phyloP scores from a whole-genome alignment of 2,113 vertebrate genomes.

The Perca schrenkii region DNA sequence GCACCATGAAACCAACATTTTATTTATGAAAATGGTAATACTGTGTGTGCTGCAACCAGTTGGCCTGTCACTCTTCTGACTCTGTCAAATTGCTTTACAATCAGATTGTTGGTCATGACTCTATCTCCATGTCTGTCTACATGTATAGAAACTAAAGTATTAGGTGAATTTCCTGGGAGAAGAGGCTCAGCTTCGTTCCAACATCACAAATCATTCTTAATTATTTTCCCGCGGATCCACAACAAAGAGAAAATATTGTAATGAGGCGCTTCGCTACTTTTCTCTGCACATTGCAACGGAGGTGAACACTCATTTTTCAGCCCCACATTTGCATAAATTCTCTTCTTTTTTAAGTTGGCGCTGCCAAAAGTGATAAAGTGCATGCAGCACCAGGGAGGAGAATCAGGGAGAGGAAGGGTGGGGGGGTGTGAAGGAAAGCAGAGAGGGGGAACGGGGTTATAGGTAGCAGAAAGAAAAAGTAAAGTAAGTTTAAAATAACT shows the following conservation, averaged over 20 bases:
- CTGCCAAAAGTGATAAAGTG: conserved; percentile 84
- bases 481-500: conserved; percentile 51
- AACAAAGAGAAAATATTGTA: conserved; percentile 84
- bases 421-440: background rate
- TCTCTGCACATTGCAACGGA: conserved; percentile 64
- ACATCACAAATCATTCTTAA: conserved; percentile 84
- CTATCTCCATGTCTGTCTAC: conserved; percentile 26
- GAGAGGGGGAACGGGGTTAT: conserved; percentile 16
- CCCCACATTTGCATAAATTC: conserved; percentile 82
- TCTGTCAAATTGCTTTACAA: conserved; percentile 20
- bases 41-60: background rate
- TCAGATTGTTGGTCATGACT: conserved; percentile 35
- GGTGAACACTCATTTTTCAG: conserved; percentile 82
- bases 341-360: conserved; percentile 76
- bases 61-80: background rate
- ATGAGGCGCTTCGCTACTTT: conserved; percentile 72
- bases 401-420: background rate
- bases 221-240: conserved; percentile 80
- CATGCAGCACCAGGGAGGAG: conserved; percentile 52
- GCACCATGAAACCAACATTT: background rate
- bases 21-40: background rate
- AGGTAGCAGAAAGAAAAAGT: conserved; percentile 21
- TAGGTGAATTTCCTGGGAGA: conserved; percentile 50
- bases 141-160: conserved; percentile 30
- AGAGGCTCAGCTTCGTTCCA: conserved; percentile 59